A percentile compares a stretch with the other conserved stretches of the same genome.
phyloP scores from a whole-genome alignment of 2,797 vertebrate species.

The Okamejei kenojei region DNA sequence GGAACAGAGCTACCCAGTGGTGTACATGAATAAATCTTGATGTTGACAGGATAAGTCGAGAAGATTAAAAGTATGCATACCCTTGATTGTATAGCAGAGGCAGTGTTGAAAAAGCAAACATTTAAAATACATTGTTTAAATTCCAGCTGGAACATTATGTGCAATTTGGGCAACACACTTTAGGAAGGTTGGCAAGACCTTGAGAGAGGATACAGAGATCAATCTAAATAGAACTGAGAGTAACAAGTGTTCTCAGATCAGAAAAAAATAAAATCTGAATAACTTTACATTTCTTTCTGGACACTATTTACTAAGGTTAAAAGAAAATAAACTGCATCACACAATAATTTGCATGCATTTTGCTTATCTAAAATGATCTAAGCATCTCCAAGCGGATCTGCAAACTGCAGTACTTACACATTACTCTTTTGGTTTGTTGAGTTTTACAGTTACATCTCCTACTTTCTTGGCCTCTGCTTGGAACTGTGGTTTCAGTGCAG shows the following conservation, averaged over 20 bases:
- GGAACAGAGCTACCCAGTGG: neutral
- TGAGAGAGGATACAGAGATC: neutral
- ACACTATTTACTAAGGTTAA: neutral
- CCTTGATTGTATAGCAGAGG: neutral
- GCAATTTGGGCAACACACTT: neutral
- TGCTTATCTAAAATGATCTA: neutral
- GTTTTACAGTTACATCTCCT: constrained; percentile 65
- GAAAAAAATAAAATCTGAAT: neutral
- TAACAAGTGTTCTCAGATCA: neutral
- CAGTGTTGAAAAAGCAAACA: neutral
- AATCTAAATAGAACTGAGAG: neutral
- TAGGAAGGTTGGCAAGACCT: neutral
- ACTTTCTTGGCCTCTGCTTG: constrained; percentile 63
- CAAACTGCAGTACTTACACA: constrained; percentile 46
- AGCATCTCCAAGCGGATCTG: neutral
- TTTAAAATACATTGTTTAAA: neutral
- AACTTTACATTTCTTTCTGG: neutral
- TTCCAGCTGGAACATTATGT: neutral
- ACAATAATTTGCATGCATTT: neutral
- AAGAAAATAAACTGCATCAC: neutral
- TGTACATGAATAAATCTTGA: neutral
- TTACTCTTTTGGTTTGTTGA: constrained; percentile 60
- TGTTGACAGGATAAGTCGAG: neutral
- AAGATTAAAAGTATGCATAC: too few species aligned
- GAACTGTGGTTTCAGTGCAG: constrained; percentile 76